Base-by-base conservation (phyloP, 1,140 invertebrate species). In the Metaphire vulgaris region DNA sequence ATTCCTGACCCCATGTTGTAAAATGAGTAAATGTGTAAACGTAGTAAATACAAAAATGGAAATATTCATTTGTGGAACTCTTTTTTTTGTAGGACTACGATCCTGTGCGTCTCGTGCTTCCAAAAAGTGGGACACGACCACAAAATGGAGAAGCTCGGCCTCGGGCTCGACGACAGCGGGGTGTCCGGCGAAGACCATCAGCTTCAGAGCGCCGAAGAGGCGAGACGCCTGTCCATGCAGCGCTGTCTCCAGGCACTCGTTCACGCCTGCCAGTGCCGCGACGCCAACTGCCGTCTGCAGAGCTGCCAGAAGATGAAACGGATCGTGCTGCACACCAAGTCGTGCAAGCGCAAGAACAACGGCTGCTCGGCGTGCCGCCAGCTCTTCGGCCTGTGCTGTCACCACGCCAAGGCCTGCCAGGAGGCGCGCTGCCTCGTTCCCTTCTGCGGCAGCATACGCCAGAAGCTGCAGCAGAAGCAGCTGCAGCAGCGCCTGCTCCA, bases 231-330 rank as follows among this genome's bases (percentile, higher is more conserved):
- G 73, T 97, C 95, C 73, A 97, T 99, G 83, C 95, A 99, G 85
- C 89, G 96, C 69, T 99, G 97, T 86, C 99, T 99, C 81, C 94
- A 97, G 82, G 97, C 94, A 1, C 87, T 99, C 88, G 95, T 99
- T 69, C 97, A 99, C 87, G 96, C 97, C 41, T 90, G 89, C 83
- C 94, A 97, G 86, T 99, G 97, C 86, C 90, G 96, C 83, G 97
- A 99, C 87, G 97, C 97, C 70, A 99, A 99, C 87, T 99, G 97
- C 87, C 90, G 96, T 70, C 87, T 98, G 78, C 92, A 93, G 6
- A 96, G 94, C 79, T 99, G 97, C 87, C 92, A 95, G 86, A 98
- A 97, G 88, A 99, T 99, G 97, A 99, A 99, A 88, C 90, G 95
- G 75, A 95, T 99, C 65, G 95, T 99, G 0, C 91, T 91, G 74